Base-by-base conservation (phyloP, 2,888 invertebrate genomes). In the Netelia fuscicornis region DNA sequence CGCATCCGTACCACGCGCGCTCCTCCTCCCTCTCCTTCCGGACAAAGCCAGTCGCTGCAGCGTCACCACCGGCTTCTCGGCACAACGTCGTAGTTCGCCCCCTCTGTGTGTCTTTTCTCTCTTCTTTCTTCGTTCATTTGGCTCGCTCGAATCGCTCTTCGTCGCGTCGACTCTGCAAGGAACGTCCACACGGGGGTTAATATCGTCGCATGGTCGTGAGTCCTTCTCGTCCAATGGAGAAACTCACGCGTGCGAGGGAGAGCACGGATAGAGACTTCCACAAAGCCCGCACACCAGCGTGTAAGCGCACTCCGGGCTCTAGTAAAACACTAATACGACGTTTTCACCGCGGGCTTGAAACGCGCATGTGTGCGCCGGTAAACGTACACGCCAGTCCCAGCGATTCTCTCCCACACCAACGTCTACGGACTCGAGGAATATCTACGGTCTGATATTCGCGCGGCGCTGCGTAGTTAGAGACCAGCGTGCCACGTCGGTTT, bases 401-500 rank as follows among this genome's bases (percentile, higher is more conserved):
- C 44, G 23, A 13, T 20, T 30, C 30, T 30, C 20, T 13, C 9
- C 48, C 48, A 74, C 62, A 74, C 62, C 17, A 20, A 60, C 58
- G 13, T 11, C 2, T 10, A 71, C 25, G 13, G 6, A 65, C 65
- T 48, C 64, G 44, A 48, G 25, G 44, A 64, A 64, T 65, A 71
- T 76, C 67, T 64, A 67, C 76, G 71, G 37, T 78, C 77, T 62
- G 82, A 70, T 65, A 76, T 70, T 64, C 68, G 77, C 70, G 42
- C 77, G 54, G 37, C 81, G 75, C 84, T 86, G 86, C 86, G 86
- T 86, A 84, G 86, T 84, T 84, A 71, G 77, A 76, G 72, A 82
- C 52, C 68, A 78, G 78, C 78, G 78, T 62, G 70, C 78, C 70
- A 78, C 78, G 70, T 62, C 84, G 81, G 89, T 89, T 90, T 89